phyloP scores from a whole-genome alignment of 1,140 invertebrate species.

The Aphelenchoides avenae region DNA sequence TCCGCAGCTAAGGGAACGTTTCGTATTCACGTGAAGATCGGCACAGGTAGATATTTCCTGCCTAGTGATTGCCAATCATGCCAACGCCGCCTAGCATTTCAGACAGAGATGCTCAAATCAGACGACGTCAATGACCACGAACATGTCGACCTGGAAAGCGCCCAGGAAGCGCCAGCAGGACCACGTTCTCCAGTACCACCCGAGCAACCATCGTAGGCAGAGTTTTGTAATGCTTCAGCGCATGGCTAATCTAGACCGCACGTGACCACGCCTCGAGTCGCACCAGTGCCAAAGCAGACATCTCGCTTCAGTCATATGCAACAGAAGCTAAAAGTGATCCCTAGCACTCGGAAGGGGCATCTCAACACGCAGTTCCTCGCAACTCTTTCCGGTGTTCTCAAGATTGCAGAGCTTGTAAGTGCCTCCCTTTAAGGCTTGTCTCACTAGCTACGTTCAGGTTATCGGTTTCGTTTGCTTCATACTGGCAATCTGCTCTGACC shows the following conservation, averaged over 20 bases:
- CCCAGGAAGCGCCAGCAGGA: too few species aligned
- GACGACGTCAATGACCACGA: conserved; percentile 2
- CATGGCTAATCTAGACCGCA: conserved; percentile 1
- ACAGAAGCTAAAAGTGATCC: conserved; percentile 47
- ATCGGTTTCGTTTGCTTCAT: conserved; percentile 56
- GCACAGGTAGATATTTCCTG: too few species aligned
- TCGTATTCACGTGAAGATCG: too few species aligned
- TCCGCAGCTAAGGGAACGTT: too few species aligned
- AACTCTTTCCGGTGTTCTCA: conserved; percentile 53
- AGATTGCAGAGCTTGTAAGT: conserved; percentile 55
- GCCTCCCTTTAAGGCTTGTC: not conserved
- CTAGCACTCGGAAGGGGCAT: conserved; percentile 50
- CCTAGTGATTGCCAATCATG: too few species aligned
- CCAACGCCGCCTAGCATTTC: too few species aligned
- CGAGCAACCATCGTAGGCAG: too few species aligned
- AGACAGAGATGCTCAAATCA: conserved; percentile 7
- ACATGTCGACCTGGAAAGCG: too few species aligned
- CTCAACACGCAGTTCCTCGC: conserved; percentile 53
- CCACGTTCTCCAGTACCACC: too few species aligned
- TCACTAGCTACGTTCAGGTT: conserved; percentile 29
- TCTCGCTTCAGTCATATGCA: conserved; percentile 37
- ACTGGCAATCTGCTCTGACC: conserved; percentile 55
- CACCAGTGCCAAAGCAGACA: not conserved
- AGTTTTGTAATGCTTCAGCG: too few species aligned
- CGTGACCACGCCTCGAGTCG: not conserved